phyloP scores from a whole-genome alignment of 2,888 invertebrate species.

The Strigamia transsilvanica region DNA sequence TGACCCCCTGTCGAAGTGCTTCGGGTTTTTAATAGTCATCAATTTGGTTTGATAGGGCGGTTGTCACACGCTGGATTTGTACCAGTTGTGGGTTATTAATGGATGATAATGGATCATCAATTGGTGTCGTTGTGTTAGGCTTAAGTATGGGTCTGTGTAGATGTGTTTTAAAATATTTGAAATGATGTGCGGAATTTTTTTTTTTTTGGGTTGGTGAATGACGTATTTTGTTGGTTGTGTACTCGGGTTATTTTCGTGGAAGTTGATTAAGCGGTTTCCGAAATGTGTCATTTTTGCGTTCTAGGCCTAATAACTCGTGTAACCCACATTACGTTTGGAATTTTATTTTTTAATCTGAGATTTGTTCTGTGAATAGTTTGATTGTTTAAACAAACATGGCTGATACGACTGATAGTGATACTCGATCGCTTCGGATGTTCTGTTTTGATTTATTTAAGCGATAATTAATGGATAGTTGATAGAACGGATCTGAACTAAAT shows the following conservation, averaged over 20 bases:
- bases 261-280: neutral
- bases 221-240: neutral
- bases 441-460: no score
- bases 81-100: conserved; percentile 25
- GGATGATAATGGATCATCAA: neutral
- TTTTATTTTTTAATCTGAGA: neutral
- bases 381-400: neutral
- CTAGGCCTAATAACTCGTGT: neutral
- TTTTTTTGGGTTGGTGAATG: no score
- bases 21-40: neutral
- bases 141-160: neutral
- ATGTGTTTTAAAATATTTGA: no score
- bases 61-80: conserved; percentile 32
- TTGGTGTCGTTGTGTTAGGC: neutral
- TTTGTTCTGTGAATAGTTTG: neutral
- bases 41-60: conserved; percentile 2
- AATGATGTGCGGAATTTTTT: no score
- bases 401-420: neutral
- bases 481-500: no score
- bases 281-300: neutral
- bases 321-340: neutral
- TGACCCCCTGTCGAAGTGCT: neutral
- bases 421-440: no score
- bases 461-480: no score
- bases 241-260: neutral